Evolutionary conservation across 2,888 invertebrate genomes (phyloP).

Genomic region (Ormyrus thymus): DNA sequence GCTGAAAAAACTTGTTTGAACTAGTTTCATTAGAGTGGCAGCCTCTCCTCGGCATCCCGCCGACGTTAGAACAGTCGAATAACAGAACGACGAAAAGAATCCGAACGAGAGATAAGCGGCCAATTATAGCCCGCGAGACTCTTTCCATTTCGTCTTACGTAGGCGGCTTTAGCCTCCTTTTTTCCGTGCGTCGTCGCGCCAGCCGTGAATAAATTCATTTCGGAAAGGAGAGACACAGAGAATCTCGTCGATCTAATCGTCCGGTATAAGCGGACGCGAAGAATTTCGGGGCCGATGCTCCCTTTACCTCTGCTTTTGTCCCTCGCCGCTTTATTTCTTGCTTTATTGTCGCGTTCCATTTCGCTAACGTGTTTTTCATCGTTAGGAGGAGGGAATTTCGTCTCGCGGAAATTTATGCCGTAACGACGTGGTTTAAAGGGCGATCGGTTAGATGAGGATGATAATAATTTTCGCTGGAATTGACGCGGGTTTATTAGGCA

Average conservation of each 20-base stretch:
- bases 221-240: constrained; percentile 19
- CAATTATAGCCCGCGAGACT: constrained; percentile 42
- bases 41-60: neutral
- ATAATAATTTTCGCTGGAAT: constrained; percentile 18
- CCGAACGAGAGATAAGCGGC: constrained; percentile 43
- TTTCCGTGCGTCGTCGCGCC: neutral
- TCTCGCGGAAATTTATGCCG: constrained; percentile 39
- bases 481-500: neutral
- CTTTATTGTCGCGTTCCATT: constrained; percentile 34
- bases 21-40: constrained; percentile 25
- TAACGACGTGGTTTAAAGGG: constrained; percentile 42
- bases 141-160: constrained; percentile 25
- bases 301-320: neutral
- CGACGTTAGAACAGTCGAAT: constrained; percentile 7
- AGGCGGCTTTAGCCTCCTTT: constrained; percentile 23
- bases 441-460: constrained; percentile 19
- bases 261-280: constrained; percentile 40
- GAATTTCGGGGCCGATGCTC: constrained; percentile 12
- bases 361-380: constrained; percentile 52
- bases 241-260: constrained; percentile 58
- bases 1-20: constrained; percentile 13
- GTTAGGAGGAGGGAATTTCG: constrained; percentile 36
- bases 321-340: constrained; percentile 3
- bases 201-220: constrained; percentile 57
- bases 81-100: constrained; percentile 14